Base-by-base conservation (phyloP, 2,797 vertebrate genomes). In the Bovichtus diacanthus region DNA sequence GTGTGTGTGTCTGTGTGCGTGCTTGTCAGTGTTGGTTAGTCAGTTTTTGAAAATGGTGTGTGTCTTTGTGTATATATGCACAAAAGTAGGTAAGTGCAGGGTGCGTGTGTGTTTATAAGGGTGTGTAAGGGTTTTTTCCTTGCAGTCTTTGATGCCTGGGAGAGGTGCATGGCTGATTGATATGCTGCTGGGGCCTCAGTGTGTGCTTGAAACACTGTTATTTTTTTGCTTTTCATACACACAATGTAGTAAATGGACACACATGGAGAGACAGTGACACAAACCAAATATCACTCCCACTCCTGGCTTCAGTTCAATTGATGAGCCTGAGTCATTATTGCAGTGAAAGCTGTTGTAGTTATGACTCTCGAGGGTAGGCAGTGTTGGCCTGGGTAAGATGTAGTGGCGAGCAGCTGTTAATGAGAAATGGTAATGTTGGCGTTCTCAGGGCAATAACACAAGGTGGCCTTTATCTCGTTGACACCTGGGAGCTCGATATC, bases 51-150 rank as follows among this genome's bases (percentile, higher is more conserved):
- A 83, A 86, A 76, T 74, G 61, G 80, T 86, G 88, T 83, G 83
- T 81, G 63, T 83, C 76, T 89, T 82, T 89, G 87, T 86, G 87
- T 90, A 71, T 81, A 58, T 85, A 78, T 84, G 79, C 80, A 86
- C 87, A 87, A 89, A 91, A 85, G 74, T 90, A 82, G 87, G 81
- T 91, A 90, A 90, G 84, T 92, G 88, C 84, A 88, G 87, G 86
- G 87, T 88, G 86, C 71, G 38, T 85, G 87, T 88, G 90, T 91
- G 86, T 93, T 85, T 89, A 83, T 85, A 90, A 90, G 90, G 87
- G 90, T 85, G 87, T 90, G 87, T 88, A 78, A 75, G 78, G 64
- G 9, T 76, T 78, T 79, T 78, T 81, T 89, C 47, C 67, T 74
- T 47, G 7, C 76, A 76, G 88, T 83, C 84, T 91, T 92, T 92